Evolutionary conservation across 2,797 vertebrate genomes (phyloP), one percentile per base, ranked within the genome.

Genomic region (Platyrinchus mystaceus): DNA sequence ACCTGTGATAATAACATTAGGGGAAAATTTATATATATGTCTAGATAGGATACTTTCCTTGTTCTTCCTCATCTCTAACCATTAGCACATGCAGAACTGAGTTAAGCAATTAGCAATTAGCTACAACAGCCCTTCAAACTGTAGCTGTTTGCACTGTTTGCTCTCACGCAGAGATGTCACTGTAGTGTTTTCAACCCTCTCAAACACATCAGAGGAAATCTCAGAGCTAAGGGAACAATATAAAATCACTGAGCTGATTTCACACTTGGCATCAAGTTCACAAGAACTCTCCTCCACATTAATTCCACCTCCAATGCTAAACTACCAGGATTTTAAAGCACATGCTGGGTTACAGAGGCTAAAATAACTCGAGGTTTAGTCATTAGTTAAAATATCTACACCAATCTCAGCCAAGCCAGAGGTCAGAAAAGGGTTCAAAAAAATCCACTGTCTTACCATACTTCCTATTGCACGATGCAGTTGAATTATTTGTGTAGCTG

Each of bases 401-500:
- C 4, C 66, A 82, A 87, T 70, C 17, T 64, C n/a, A 58, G 34
- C 24, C 21, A 56, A 6, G 19, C 39, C 21, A 32, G 4, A 24
- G 27, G 20, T 47, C 36, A 85, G 10, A 82, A 76, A 71, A 69
- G 19, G 5, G 6, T 47, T 79, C 15, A 6, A 84, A 71, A 76
- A 69, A 60, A 50, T 26, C 47, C 63, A 67, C 10, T n/a, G 9
- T 87, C 97, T 98, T 98, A 99, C 99, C 97, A 96, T 96, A 36
- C 95, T 98, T 91, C 98, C 98, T 41, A 99, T 97, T 53, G 99
- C 98, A 62, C 98, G 98, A 92, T 98, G 97, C 62, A 99, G 97
- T 4, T 98, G 97, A 56, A 98, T 85, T 32, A 99, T 97, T 26
- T 99, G 97, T 14, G 98, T 97, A 94, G 98, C 98, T 0, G 98